Base-by-base conservation (phyloP, 1,140 invertebrate species). In the Drosophila leontia region DNA sequence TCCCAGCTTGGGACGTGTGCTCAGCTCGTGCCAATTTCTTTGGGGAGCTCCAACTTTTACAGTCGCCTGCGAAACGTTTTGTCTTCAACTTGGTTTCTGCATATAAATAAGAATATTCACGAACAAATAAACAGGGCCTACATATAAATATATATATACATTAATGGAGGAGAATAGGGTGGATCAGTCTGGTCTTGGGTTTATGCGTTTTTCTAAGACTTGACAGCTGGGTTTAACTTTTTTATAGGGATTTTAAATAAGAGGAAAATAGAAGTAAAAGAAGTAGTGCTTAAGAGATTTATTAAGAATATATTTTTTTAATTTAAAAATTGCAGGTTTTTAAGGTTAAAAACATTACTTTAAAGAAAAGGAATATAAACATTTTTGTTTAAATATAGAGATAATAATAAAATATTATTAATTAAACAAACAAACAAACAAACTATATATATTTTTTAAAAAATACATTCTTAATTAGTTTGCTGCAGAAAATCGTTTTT, bases 21-120 rank as follows among this genome's bases (percentile, higher is more conserved):
- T 57, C 78, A 78, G 85, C 85, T 90, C 85, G 85, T 90, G 85
- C 85, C 85, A 90, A 90, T 88, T 72, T 90, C 84, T 87, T 78
- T 57, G 78, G 69, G 56, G 62, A 23, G 32, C 45, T 58, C 57
- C 55, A 67, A 64, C 68, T 83, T 83, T 83, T 67, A 51, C 75
- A 75, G 75, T 79, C 82, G 80, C 68, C 57, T 70, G 80, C 69
- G 78, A 85, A 64, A 63, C 82, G 78, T 87, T 81, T 78, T 87
- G 78, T 78, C 75, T 78, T 77, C 61, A 57, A 57, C 55, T 75
- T 86, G 80, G 42, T 50, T 71, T 85, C 61, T 77, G 81, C 79
- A 82, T 82, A 78, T 71, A 85, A 85, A 86, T 83, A 79, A 70
- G 77, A 67, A 62, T 77, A 82, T 65, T 62, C 44, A 67, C 77